Evolutionary conservation across 2,888 invertebrate genomes (phyloP), one percentile per base, ranked within the genome.

Genomic region (Chymomyza amoena): DNA sequence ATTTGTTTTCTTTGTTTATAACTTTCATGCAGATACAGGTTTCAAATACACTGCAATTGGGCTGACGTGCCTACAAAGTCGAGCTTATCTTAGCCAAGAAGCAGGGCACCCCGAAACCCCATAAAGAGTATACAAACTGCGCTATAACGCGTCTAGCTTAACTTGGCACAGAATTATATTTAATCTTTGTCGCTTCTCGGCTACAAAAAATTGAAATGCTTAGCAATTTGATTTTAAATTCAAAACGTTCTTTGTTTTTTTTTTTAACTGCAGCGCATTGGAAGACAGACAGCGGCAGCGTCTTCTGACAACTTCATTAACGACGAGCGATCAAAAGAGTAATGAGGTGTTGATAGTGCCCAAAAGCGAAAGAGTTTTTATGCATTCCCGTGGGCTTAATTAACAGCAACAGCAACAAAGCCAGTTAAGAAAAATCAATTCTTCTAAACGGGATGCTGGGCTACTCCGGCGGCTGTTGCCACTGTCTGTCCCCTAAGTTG

Each of bases 291-390:
- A 45, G 39, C 81, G 68, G 79, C 80, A 64, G 81, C 81, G 64
- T 75, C 64, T 56, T 56, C 76, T 79, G 89, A 89, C 89, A 82
- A 80, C 88, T 89, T 85, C 88, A 89, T 89, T 89, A 89, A 89
- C 84, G 81, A 86, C 79, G 81, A 84, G 89, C 84, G 89, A 89
- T 89, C 86, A 85, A 78, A 82, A 87, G 90, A 90, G 89, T 89
- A 90, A 89, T 90, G 89, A 90, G 87, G 90, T 90, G 90, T 89
- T 90, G 89, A 90, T 89, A 89, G 87, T 81, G 86, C 75, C 79
- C 54, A 72, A 70, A 63, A 71, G 64, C 25, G 64, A 63, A n/a
- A 72, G 73, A 77, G 78, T 64, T 77, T 73, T 72, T 75, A 86
- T 77, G 77, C 86, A 77, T 87, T 81, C 81, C 70, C 77, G 61